Evolutionary conservation across 2,113 vertebrate species (phyloP).

Genomic region (Campylomormyrus tamandua): DNA sequence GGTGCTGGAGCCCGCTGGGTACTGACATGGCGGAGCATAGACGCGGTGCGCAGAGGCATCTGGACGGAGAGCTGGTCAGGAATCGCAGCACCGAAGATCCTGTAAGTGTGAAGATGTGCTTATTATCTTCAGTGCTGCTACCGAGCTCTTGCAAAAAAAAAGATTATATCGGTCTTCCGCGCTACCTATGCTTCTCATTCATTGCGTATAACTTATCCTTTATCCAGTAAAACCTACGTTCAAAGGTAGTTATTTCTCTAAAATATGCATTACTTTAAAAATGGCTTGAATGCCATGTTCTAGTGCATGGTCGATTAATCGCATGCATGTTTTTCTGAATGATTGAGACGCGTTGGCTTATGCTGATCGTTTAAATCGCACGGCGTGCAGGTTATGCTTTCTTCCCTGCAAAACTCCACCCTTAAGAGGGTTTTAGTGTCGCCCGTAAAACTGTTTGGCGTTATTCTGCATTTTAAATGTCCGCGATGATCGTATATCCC

Average conservation of each 20-base stretch:
- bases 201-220: neutral
- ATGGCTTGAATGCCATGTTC: neutral
- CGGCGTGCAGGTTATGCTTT: neutral
- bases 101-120: conserved; percentile 43
- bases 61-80: conserved; percentile 49
- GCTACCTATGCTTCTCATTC: neutral
- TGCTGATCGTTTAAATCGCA: neutral
- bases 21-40: conserved; percentile 56
- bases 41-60: conserved; percentile 50
- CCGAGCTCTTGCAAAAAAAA: neutral
- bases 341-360: neutral
- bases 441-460: neutral
- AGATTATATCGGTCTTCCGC: neutral
- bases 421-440: neutral
- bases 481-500: neutral
- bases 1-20: conserved; percentile 29
- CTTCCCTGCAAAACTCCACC: neutral
- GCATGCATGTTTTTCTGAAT: neutral
- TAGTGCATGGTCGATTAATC: neutral
- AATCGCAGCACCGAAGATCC: conserved; percentile 54
- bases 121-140: neutral
- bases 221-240: neutral
- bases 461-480: neutral
- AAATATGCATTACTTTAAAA: neutral
- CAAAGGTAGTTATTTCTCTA: neutral